Evolutionary conservation across 1,140 invertebrate genomes (phyloP).

Genomic region (Hyposmocoma kahamanoa): DNA sequence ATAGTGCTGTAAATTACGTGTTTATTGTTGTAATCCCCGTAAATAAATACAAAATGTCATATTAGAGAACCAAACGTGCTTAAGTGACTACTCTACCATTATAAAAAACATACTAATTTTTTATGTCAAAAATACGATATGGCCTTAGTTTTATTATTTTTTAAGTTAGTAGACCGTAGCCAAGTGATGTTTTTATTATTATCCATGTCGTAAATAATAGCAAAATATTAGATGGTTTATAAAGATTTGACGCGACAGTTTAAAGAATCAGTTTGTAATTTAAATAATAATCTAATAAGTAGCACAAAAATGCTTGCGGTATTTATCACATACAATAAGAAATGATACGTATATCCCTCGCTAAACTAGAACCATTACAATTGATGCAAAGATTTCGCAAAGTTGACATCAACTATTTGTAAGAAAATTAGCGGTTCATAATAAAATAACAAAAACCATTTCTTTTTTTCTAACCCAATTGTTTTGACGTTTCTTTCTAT

Average conservation of each 20-base stretch:
- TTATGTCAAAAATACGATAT: background rate
- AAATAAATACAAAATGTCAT: constrained; percentile 17
- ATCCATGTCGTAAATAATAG: background rate
- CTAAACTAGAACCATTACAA: constrained; percentile 23
- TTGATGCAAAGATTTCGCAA: constrained; percentile 28
- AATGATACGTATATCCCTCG: too few relatives aligned
- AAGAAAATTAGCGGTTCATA: constrained; percentile 29
- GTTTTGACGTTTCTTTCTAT: constrained; percentile 43
- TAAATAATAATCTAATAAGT: too few relatives aligned
- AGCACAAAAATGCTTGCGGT: too few relatives aligned
- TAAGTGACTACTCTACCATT: constrained; percentile 14
- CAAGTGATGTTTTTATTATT: background rate
- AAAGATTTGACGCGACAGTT: too few relatives aligned
- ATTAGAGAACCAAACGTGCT: background rate
- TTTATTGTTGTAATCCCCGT: constrained; percentile 23
- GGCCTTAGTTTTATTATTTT: background rate
- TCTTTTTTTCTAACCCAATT: constrained; percentile 18
- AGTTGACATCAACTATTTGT: constrained; percentile 31
- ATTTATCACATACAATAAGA: too few relatives aligned
- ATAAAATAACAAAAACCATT: constrained; percentile 23
- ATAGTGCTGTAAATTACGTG: constrained; percentile 23
- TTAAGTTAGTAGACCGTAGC: background rate
- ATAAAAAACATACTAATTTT: background rate
- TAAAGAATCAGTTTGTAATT: too few relatives aligned
- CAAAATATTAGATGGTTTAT: too few relatives aligned